Percentiles rank a stretch among this genome's conserved stretches.
These are phyloP conservation scores for Auanema sp. DNA, from an alignment of 2,888 invertebrate species.

Conservation along the genomic window DNA sequence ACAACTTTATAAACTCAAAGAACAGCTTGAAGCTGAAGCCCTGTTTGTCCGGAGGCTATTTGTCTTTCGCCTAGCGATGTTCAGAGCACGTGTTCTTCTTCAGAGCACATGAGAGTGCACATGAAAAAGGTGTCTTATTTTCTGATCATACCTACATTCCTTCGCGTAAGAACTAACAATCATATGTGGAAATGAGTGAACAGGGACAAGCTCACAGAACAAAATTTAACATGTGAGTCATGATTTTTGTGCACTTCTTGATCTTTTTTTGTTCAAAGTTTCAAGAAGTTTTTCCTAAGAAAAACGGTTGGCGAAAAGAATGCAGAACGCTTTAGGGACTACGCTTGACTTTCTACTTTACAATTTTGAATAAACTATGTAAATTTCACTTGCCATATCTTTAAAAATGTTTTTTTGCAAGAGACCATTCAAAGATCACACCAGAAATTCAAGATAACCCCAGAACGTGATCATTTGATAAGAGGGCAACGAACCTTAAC, in stretches of 20 bases:
- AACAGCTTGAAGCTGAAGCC: not conserved
- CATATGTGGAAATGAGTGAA: too few species aligned
- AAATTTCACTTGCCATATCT: not conserved
- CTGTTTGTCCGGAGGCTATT: not conserved
- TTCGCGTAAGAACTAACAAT: too few species aligned
- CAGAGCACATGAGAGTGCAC: not conserved
- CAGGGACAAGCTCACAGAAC: too few species aligned
- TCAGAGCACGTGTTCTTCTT: not conserved
- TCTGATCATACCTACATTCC: not conserved
- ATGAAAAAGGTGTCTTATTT: not conserved
- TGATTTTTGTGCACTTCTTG: too few species aligned
- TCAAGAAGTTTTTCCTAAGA: not conserved
- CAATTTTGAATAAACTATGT: too few species aligned
- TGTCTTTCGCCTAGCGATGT: not conserved
- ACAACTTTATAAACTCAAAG: not conserved
- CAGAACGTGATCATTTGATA: not conserved
- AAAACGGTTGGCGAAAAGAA: not conserved
- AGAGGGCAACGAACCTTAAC: constrained; percentile 40
- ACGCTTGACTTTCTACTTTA: not conserved
- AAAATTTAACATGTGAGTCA: too few species aligned
- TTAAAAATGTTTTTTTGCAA: not conserved
- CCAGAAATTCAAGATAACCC: too few species aligned
- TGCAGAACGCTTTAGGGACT: not conserved
- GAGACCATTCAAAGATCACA: not conserved
- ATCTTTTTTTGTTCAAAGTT: not conserved